A percentile compares a stretch with the other conserved stretches of the same genome.
Evolutionary conservation across 1,140 invertebrate genomes (phyloP).

Genomic region (Akabosia matsudoensis): DNA sequence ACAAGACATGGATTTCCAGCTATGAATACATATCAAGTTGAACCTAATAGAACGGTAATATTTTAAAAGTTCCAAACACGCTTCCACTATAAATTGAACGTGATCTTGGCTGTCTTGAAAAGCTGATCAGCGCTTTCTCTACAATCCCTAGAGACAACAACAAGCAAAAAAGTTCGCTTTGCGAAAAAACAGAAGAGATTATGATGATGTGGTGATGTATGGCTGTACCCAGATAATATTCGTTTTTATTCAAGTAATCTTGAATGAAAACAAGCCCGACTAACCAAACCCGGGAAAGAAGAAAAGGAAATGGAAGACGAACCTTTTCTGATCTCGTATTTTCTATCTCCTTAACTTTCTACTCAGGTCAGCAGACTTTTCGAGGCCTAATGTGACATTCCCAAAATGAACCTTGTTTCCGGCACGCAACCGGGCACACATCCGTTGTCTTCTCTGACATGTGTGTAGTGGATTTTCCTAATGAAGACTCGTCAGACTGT

Average conservation of each 20-base stretch:
- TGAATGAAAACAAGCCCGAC: background rate
- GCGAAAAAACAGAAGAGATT: too few relatives aligned
- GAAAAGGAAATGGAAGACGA: background rate
- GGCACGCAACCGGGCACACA: too few relatives aligned
- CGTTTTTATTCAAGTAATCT: background rate
- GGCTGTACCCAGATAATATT: background rate
- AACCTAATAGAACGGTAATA: background rate
- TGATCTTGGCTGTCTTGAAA: background rate
- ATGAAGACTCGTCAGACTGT: background rate
- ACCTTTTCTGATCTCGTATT: background rate
- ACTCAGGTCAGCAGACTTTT: background rate
- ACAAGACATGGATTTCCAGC: background rate
- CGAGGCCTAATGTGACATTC: background rate
- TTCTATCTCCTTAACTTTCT: background rate
- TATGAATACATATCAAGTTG: constrained; percentile 1
- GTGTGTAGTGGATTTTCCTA: background rate
- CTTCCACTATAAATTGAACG: background rate
- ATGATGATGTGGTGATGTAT: background rate
- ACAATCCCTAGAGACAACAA: background rate
- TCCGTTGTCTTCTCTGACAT: background rate
- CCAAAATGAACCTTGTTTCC: background rate
- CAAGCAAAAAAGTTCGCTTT: background rate
- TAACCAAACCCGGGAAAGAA: too few relatives aligned
- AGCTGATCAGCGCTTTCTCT: background rate
- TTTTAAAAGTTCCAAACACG: background rate